Evolutionary conservation across 2,888 invertebrate species (phyloP), one percentile per base, ranked within the genome.

Genomic region (Leucoptera coffeella): DNA sequence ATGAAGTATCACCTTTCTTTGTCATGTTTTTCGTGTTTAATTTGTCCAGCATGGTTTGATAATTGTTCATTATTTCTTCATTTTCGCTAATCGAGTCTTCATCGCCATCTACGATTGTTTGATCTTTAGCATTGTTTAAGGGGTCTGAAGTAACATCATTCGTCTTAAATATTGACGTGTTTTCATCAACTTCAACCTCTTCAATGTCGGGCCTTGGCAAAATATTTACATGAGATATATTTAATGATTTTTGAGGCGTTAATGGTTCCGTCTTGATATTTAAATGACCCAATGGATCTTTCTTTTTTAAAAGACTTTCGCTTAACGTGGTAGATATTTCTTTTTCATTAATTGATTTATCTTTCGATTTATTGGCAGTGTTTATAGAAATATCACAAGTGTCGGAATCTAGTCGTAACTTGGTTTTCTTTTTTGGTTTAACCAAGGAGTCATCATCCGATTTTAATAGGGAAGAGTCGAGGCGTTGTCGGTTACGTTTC

Each of bases 61-160:
- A 65, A 35, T 57, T 58, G 25, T 56, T 39, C n/a, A 45, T 39
- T 28, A 61, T 56, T 40, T 61, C 56, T 37, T 50, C 51, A 35
- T 57, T 54, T 36, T 53, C 61, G 37, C 55, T 34, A 23, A 27
- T 60, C 11, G 47, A 38, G 13, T 41, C 40, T 25, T 41, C 35
- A 22, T 43, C 39, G 2, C 43, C 38, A 13, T 15, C 27, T 27
- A 41, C 32, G 29, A 50, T 43, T 25, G 38, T 37, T 34, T 53
- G 46, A n/a, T n/a, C n/a, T n/a, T 17, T 17, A 17, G 6, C 9
- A 17, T 7, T 17, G 9, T 17, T 6, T 32, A 64, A 42, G 5
- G 62, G 61, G 36, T 67, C 62, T 14, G 37, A 30, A 25, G 47
- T 43, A 36, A 51, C 47, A 36, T 51, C 47, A 31, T 49, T 47